Evolutionary conservation across 2,888 invertebrate species (phyloP).

Genomic region (Mycalesis mineus): DNA sequence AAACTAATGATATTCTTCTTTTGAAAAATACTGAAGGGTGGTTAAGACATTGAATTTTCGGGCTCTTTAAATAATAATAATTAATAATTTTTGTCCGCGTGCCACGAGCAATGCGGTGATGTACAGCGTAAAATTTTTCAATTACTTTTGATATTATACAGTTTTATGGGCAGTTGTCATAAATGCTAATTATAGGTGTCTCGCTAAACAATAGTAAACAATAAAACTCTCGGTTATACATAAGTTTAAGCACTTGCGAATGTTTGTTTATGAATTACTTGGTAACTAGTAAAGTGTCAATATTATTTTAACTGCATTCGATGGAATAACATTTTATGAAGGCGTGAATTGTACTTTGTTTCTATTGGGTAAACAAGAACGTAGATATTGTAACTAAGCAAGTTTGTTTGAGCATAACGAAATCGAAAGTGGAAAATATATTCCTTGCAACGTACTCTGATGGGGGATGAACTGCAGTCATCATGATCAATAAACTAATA

Average conservation of each 20-base stretch:
- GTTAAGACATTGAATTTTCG: too few relatives aligned
- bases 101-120: too few relatives aligned
- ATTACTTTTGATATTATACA: neutral
- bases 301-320: slow-evolving; percentile 25
- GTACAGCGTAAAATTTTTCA: neutral
- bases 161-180: neutral
- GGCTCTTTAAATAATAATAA: too few relatives aligned
- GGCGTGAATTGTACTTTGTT: slow-evolving; percentile 21
- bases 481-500: too few relatives aligned
- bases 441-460: too few relatives aligned
- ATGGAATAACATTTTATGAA: slow-evolving; percentile 21
- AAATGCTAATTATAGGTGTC: neutral
- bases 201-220: slow-evolving; percentile 5
- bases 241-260: slow-evolving; percentile 7
- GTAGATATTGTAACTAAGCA: too few relatives aligned
- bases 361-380: slow-evolving; percentile 19
- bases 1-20: too few relatives aligned
- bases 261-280: slow-evolving; percentile 18
- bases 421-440: too few relatives aligned
- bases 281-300: slow-evolving; percentile 18
- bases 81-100: too few relatives aligned
- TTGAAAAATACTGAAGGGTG: too few relatives aligned
- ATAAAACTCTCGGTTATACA: neutral
- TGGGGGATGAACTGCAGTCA: too few relatives aligned
- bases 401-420: too few relatives aligned